These are phyloP conservation scores for Anser cygnoides DNA, from an alignment of 2,113 vertebrate genomes.

Conservation along the genomic window DNA sequence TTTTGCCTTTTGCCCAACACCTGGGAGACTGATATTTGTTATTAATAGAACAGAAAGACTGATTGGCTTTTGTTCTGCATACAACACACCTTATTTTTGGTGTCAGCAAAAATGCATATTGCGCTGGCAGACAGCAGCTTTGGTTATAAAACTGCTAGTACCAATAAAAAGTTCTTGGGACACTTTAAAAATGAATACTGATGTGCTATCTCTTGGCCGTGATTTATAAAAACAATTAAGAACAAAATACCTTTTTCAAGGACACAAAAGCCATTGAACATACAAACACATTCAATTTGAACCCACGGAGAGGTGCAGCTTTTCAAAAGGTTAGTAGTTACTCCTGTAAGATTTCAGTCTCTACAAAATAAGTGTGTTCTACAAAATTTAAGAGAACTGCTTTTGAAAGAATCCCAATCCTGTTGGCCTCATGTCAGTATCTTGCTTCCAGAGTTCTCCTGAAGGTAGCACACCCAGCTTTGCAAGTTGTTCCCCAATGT, in stretches of 20 bases:
- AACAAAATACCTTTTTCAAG: background rate
- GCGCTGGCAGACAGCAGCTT: constrained; percentile 44
- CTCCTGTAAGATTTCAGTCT: background rate
- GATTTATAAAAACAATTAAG: background rate
- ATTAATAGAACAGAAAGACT: constrained; percentile 49
- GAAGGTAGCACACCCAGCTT: background rate
- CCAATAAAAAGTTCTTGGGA: constrained; percentile 2
- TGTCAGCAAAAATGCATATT: constrained; percentile 38
- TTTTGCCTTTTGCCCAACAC: constrained; percentile 20
- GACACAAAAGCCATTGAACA: background rate
- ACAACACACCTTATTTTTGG: background rate
- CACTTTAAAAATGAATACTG: constrained; percentile 1
- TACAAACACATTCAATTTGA: background rate
- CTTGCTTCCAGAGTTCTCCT: background rate
- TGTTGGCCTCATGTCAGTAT: background rate
- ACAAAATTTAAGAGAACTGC: background rate
- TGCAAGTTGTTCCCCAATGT: background rate
- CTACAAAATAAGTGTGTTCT: background rate
- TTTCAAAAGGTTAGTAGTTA: background rate
- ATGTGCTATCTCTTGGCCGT: background rate
- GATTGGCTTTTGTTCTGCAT: constrained; percentile 55
- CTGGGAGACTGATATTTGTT: background rate
- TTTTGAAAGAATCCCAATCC: background rate
- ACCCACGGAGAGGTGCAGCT: background rate
- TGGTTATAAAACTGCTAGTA: constrained; percentile 48